phyloP scores from a whole-genome alignment of 2,113 vertebrate species.

The Oriolus oriolus region DNA sequence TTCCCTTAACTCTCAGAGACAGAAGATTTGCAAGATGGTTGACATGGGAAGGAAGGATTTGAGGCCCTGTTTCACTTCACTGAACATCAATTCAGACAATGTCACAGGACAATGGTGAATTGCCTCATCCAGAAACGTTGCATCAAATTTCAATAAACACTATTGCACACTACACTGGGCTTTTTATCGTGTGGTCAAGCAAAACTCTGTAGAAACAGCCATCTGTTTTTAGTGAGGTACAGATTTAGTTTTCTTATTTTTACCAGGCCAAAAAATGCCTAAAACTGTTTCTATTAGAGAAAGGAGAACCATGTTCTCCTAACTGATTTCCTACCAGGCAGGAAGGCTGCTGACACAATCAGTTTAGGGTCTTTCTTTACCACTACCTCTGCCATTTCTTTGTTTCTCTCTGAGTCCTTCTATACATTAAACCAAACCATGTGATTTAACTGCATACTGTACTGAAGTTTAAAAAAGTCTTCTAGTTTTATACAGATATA shows the following conservation, averaged over 20 bases:
- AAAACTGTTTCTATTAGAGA: neutral
- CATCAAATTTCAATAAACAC: neutral
- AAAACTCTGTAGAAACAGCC: neutral
- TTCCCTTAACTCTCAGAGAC: neutral
- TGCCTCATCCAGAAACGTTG: neutral
- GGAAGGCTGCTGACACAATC: neutral
- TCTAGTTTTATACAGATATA: neutral
- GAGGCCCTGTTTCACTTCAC: neutral
- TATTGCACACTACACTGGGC: accelerated
- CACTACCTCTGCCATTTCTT: neutral
- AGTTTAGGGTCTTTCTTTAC: neutral
- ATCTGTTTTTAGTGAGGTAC: neutral
- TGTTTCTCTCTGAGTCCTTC: neutral
- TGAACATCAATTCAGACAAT: neutral
- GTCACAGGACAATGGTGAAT: neutral
- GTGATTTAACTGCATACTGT: neutral
- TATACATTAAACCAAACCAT: neutral
- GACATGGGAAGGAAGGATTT: neutral
- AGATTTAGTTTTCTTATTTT: neutral
- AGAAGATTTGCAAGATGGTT: neutral
- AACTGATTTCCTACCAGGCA: neutral
- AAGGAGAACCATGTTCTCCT: neutral
- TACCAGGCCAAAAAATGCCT: neutral
- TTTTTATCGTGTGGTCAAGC: neutral
- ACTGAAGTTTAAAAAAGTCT: neutral